Evolutionary conservation across 2,888 invertebrate species (phyloP), one percentile per base, ranked within the genome.

Genomic region (Eudasyphora cyanicolor): DNA sequence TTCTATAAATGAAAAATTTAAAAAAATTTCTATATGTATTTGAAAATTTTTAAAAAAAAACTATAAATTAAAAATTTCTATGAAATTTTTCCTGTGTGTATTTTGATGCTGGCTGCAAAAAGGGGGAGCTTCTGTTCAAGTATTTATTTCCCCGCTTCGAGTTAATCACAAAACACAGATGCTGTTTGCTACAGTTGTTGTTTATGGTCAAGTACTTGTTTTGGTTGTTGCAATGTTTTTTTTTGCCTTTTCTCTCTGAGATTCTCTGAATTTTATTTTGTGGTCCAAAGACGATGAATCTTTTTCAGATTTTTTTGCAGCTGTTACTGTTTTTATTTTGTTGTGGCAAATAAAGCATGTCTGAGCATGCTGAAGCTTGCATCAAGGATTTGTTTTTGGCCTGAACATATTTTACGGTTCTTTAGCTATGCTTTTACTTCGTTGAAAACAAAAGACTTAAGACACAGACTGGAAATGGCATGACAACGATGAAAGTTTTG

Each of bases 141-240:
- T n/a, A n/a, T n/a, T n/a, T n/a, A n/a, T n/a, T n/a, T n/a, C n/a
- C n/a, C n/a, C n/a, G n/a, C n/a, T n/a, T n/a, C n/a, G n/a, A n/a
- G n/a, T n/a, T n/a, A n/a, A n/a, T n/a, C n/a, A 38, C 14, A 14
- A 27, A 14, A 64, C 24, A 27, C 17, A 32, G n/a, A 14, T 64
- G 64, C 21, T 64, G n/a, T n/a, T n/a, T n/a, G n/a, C n/a, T n/a
- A n/a, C n/a, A n/a, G n/a, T n/a, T n/a, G 64, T 64, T 38, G 38
- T 64, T 38, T 60, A 60, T 32, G 35, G 10, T 21, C 49, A 49
- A n/a, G 21, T 32, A 70, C 8, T 24, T 35, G 19, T n/a, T 54
- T 70, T 62, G 29, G 35, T 32, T 19, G 24, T 51, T 64, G 19
- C 35, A n/a, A n/a, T 79, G 29, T 51, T 54, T 71, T 73, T 38